Evolutionary conservation across 30 jellyfish, hydroid and myxozoan genomes (phyloP), one percentile per base, ranked within the genome.

Genomic region (Chironex yamaguchii): DNA sequence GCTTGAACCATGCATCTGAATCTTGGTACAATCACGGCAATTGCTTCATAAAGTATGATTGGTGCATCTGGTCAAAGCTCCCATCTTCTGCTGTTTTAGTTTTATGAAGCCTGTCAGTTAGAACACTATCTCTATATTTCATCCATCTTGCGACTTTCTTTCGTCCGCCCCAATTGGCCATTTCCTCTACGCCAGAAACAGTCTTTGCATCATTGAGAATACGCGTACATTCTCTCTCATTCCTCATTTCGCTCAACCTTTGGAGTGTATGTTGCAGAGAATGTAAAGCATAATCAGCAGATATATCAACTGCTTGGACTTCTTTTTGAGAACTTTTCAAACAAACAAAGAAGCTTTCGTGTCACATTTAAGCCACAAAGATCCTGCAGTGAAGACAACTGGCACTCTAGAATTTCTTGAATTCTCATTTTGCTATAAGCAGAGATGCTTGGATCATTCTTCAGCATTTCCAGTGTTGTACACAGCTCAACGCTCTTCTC

Each of bases 171-270:
- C n/a, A n/a, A n/a, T n/a, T n/a, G n/a, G n/a, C n/a, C n/a, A n/a
- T n/a, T n/a, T 69, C 77, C 12, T 50, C 14, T 30, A 63, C 77
- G 24, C 85, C 34, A 12, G 21, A 25, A 28, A 71, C 71, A 71
- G 24, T 42, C 11, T 51, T 76, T 49, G 89, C 89, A 52, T 51
- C 89, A 53, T 76, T 49, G 79, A 76, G 89, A 30, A 76, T 76
- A 79, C 66, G 89, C 79, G 34, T 42, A 76, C 54, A 76, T 53
- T 76, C 79, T 76, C 85, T 81, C 92, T 29, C 90, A 62, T 63
- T 79, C 66, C 90, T 79, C 49, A 65, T 29, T 66, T 36, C 85
- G 0, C 68, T 64, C 69, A 81, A 29, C 85, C 85, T 32, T 48
- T 81, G 85, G 3, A 81, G 52, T 65, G 49, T 49, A 51, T 65